Evolutionary conservation across 2,113 vertebrate genomes (phyloP), one percentile per base, ranked within the genome.

Genomic region (Lota lota): DNA sequence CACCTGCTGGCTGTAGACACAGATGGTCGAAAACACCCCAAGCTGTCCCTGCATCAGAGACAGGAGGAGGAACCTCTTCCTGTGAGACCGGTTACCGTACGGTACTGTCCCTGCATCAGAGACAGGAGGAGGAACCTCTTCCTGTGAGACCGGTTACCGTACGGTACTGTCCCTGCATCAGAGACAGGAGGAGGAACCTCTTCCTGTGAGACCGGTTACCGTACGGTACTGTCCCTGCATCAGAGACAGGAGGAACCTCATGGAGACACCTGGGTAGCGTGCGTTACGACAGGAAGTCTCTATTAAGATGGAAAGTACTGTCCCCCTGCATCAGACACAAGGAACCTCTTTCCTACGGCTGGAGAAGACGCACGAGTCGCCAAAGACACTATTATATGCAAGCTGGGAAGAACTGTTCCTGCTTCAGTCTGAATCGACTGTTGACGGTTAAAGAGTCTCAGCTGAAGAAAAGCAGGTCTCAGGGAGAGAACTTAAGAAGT

Each of bases 1-100:
- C 80, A 84, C 80, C 85, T 81, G 79, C 84, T 85, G 83, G 84
- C 83, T 77, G 72, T 77, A 88, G 80, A 79, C 84, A 70, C 85
- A 87, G 82, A 87, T 86, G 88, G 84, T 83, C 70, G 77, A 79
- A 85, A 22, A 81, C 77, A 74, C 66, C 75, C 75, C 79, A 84
- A 83, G 79, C 87, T 79, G 82, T 83, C 79, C 66, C 28, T 78
- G 79, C 65, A 73, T 78, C 77, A 72, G 75, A 63, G 62, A 60
- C 75, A 78, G 78, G 80, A 74, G 80, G 81, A 81, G 81, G 76
- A 24, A 24, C 4, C 24, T 76, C 70, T 77, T 64, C 61, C 75
- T 80, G 80, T 24, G 24, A 24, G 24, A 24, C 24, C 2, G 24
- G 4, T 2, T 24, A 24, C 24, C 24, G 24, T 24, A 24, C 24